Evolutionary conservation across 2,113 vertebrate species (phyloP), one percentile per base, ranked within the genome.

Genomic region (Anseranas semipalmata): DNA sequence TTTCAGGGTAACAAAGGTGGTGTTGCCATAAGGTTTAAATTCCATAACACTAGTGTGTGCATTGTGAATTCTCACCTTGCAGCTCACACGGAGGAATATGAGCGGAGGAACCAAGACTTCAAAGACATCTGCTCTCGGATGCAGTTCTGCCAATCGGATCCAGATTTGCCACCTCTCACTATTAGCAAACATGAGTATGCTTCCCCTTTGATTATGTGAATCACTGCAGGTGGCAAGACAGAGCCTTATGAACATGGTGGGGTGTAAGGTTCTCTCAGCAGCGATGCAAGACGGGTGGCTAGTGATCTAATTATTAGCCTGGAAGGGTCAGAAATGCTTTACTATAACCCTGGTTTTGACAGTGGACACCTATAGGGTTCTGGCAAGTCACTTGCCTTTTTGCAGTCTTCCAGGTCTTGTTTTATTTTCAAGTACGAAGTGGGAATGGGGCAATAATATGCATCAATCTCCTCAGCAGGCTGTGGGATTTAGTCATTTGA

Each of bases 1-100:
- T 93, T 71, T 7, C 95, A 99, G 99, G 99, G 99, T 87, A 99
- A 99, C 98, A 99, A 99, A 96, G 99, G 99, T 3, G 99, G 99
- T 0, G 99, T 99, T 85, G 98, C 98, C 9, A 95, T 99, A 96
- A 98, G 99, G 83, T 99, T 99, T 97, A 98, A 97, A 43, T 99
- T 99, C 94, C 99, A 99, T 86, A 99, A 99, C 97, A 99, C 99
- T 8, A 98, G 98, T 27, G 85, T 99, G 95, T 99, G 99, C 25
- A 24, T 99, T 48, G 99, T 99, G 93, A 99, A 99, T 85, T 98
- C 99, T 46, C 99, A 99, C 97, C 96, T 99, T 12, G 99, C 99
- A 18, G 99, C 99, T 60, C 99, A 99, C 95, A 97, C 87, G 0
- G 99, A 99, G 83, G 99, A 99, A 67, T 99, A 98, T 0, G 99